These are phyloP conservation scores for Caenorhabditis macrosperma DNA, from an alignment of 2,888 invertebrate genomes.

Conservation along the genomic window DNA sequence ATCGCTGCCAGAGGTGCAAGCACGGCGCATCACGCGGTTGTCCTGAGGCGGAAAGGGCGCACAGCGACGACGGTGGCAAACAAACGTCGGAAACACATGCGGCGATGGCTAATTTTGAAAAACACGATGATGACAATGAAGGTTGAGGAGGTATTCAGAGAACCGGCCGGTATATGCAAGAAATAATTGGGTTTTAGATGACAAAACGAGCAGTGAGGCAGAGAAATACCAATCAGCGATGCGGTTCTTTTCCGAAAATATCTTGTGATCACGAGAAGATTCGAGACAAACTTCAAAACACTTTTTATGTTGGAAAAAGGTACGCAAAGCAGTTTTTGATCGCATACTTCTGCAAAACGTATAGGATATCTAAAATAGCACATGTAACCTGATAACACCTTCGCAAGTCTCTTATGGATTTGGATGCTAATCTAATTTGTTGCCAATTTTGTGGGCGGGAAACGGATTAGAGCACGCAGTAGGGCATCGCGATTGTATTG, in stretches of 20 bases:
- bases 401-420: background rate
- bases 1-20: conserved; percentile 31
- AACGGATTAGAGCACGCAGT: conserved; percentile 4
- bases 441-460: conserved; percentile 4
- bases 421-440: conserved; percentile 16
- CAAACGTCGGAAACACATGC: background rate
- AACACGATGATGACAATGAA: background rate
- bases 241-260: too few relatives aligned
- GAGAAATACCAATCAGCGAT: background rate
- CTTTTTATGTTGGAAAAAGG: too few relatives aligned
- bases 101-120: conserved; percentile 18
- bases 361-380: too few relatives aligned
- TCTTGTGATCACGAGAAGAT: too few relatives aligned
- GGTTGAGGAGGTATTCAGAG: background rate
- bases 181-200: too few relatives aligned
- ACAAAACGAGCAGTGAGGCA: background rate
- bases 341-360: too few relatives aligned
- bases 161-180: too few relatives aligned
- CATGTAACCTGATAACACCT: too few relatives aligned
- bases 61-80: conserved; percentile 1
- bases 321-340: too few relatives aligned
- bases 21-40: conserved; percentile 35
- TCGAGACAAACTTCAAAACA: too few relatives aligned
- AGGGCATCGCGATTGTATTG: too few relatives aligned
- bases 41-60: conserved; percentile 21